Evolutionary conservation across 35 echinoderm and acorn worm species (phyloP).

Genomic region (Apostichopus californicus): DNA sequence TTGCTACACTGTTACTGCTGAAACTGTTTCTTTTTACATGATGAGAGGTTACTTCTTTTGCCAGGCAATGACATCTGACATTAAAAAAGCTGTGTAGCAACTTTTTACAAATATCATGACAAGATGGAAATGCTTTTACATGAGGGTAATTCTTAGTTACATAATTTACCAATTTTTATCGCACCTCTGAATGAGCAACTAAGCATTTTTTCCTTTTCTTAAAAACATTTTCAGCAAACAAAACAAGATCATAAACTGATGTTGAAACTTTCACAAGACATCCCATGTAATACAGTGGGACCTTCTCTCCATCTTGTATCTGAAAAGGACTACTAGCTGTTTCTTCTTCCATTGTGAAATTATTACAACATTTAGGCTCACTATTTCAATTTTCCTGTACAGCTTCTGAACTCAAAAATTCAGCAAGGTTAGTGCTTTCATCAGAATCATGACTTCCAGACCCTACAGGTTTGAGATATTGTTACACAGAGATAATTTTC

Average conservation of each 20-base stretch:
- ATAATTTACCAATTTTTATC: background rate
- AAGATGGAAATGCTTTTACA: background rate
- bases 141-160: background rate
- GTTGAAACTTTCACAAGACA: no score
- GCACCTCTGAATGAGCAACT: background rate
- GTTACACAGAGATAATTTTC: background rate
- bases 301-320: background rate
- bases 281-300: background rate
- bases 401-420: background rate
- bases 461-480: background rate
- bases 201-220: background rate
- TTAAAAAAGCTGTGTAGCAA: conserved; percentile 8
- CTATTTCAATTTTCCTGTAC: background rate
- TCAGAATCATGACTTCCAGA: conserved; percentile 18
- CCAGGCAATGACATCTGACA: conserved; percentile 23
- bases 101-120: background rate
- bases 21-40: background rate
- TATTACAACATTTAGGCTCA: background rate
- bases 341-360: background rate
- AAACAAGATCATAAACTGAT: no score
- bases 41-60: background rate
- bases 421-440: conserved; percentile 23
- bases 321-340: background rate
- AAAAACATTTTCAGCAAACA: background rate
- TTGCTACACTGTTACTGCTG: background rate